Percentiles rank a stretch among this genome's conserved stretches.
Evolutionary conservation across 1,140 invertebrate genomes (phyloP).

Genomic region (Philopotamus ludificatus): DNA sequence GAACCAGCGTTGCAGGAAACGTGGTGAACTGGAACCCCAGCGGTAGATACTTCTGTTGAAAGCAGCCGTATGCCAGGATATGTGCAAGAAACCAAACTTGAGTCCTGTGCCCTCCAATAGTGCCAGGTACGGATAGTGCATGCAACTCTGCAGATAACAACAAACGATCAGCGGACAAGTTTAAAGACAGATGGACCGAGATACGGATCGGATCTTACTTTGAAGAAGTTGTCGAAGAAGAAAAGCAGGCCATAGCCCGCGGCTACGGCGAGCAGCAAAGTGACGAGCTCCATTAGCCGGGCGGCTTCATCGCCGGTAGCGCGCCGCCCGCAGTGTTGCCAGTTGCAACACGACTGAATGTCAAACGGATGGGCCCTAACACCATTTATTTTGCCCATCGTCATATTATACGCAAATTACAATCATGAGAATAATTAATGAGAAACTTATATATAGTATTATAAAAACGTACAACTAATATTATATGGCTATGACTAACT

Average conservation of each 20-base stretch:
- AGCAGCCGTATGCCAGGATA: conserved; percentile 74
- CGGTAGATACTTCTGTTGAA: conserved; percentile 73
- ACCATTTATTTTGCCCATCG: background rate
- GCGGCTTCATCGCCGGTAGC: background rate
- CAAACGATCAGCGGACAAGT: background rate
- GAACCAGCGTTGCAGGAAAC: conserved; percentile 69
- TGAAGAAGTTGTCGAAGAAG: conserved; percentile 41
- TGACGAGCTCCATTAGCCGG: conserved; percentile 39
- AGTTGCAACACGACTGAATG: no score
- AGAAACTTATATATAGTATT: no score
- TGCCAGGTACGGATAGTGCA: conserved; percentile 74
- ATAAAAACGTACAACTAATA: no score
- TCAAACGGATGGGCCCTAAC: background rate
- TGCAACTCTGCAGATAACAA: conserved; percentile 68
- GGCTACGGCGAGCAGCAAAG: conserved; percentile 33
- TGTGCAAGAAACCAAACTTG: conserved; percentile 66
- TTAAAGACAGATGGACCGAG: conserved; percentile 1
- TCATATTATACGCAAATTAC: no score
- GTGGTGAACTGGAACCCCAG: conserved; percentile 67
- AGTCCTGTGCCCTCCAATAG: conserved; percentile 74
- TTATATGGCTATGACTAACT: no score
- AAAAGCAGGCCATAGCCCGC: conserved; percentile 37
- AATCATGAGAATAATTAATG: no score
- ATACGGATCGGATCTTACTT: conserved; percentile 11
- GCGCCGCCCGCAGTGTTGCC: background rate